A percentile compares a stretch with the other conserved stretches of the same genome.
These are phyloP conservation scores for Aix galericulata DNA, from an alignment of 2,113 vertebrate species.

Conservation along the genomic window DNA sequence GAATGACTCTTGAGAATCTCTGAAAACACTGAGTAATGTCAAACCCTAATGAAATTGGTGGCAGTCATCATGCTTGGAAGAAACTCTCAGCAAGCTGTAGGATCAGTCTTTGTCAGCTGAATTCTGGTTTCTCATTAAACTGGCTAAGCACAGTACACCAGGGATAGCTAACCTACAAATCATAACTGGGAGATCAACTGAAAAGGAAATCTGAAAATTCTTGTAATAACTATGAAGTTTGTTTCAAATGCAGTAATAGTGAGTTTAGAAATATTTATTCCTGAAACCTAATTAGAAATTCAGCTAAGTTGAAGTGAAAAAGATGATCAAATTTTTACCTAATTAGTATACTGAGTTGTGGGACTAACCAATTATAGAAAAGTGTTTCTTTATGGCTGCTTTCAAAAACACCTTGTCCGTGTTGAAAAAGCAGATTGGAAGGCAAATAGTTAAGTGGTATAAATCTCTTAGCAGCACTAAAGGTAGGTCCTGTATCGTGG, in stretches of 20 bases:
- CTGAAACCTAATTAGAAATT: slow-evolving; percentile 8
- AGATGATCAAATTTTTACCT: neutral
- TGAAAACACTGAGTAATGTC: neutral
- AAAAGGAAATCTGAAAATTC: neutral
- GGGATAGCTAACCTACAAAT: neutral
- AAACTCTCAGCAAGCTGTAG: neutral
- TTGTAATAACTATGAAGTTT: neutral
- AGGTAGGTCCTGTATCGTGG: neutral
- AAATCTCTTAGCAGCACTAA: neutral
- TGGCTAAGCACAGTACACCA: neutral
- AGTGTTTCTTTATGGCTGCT: neutral
- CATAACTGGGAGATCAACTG: neutral
- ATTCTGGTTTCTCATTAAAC: neutral
- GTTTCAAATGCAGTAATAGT: neutral
- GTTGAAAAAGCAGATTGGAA: neutral
- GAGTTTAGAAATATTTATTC: neutral
- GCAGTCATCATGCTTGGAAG: neutral
- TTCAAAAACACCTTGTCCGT: neutral
- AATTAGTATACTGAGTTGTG: neutral
- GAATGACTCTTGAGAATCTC: neutral
- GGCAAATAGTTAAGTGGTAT: neutral
- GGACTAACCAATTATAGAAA: neutral
- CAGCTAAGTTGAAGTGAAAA: neutral
- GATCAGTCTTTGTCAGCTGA: neutral
- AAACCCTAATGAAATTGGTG: neutral